Evolutionary conservation across 1,140 invertebrate species (phyloP).

Genomic region (Conopomorpha cramerella): DNA sequence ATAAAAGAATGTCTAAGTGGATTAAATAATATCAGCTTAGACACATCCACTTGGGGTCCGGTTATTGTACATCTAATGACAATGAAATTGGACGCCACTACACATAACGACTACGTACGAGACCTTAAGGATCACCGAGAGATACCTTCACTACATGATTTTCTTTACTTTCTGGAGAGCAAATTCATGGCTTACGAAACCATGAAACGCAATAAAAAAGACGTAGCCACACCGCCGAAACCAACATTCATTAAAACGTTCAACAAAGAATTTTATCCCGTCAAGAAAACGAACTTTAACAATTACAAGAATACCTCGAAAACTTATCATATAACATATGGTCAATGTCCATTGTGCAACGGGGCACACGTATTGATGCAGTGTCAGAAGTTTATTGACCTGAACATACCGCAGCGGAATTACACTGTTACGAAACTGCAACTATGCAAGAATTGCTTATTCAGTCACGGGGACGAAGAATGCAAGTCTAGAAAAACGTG

Average conservation of each 20-base stretch:
- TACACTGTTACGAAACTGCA: constrained; percentile 11
- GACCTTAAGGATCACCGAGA: background rate
- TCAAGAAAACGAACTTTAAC: background rate
- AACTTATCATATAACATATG: background rate
- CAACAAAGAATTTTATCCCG: background rate
- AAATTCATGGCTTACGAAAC: constrained; percentile 5
- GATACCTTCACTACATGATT: background rate
- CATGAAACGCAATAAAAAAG: background rate
- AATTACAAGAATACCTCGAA: background rate
- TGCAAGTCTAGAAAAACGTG: too few relatives aligned
- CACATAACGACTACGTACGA: constrained; percentile 2
- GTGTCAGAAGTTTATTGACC: constrained; percentile 1
- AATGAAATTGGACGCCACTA: constrained; percentile 5
- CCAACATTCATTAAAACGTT: constrained; percentile 1
- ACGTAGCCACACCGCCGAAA: background rate
- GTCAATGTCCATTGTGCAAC: constrained; percentile 1
- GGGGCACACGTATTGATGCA: constrained; percentile 1
- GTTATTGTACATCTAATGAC: constrained; percentile 10
- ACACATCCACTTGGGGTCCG: constrained; percentile 10
- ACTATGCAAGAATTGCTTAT: constrained; percentile 15
- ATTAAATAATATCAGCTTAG: constrained; percentile 8
- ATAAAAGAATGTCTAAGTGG: constrained; percentile 10
- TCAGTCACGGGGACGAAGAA: constrained; percentile 8
- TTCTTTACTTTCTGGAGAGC: constrained; percentile 2
- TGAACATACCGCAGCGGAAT: constrained; percentile 7